phyloP scores from a whole-genome alignment of 1,140 invertebrate species.

The Brachionus calyciflorus region DNA sequence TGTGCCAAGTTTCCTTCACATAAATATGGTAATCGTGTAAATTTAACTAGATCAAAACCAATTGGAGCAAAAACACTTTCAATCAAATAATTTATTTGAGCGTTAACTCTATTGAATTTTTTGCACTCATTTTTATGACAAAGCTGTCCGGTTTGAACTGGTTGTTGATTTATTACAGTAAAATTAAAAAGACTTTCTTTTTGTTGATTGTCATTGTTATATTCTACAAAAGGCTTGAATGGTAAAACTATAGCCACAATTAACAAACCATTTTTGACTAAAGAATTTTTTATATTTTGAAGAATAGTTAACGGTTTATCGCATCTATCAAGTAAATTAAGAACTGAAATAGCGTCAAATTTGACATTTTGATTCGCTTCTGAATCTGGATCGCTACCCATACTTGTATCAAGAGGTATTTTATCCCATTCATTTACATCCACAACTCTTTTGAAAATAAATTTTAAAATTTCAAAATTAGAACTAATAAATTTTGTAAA shows the following conservation, averaged over 20 bases:
- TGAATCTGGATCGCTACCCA: conserved; percentile 49
- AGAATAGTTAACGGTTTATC: conserved; percentile 74
- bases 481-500: conserved; percentile 52
- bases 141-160: too few relatives aligned
- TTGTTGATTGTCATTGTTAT: conserved; percentile 49
- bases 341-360: conserved; percentile 77
- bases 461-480: not conserved
- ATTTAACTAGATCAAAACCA: conserved; percentile 72
- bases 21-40: conserved; percentile 82
- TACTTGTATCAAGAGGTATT: too few relatives aligned
- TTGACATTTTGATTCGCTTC: conserved; percentile 55
- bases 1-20: conserved; percentile 89
- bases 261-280: conserved; percentile 69
- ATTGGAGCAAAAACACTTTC: conserved; percentile 68
- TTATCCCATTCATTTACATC: conserved; percentile 71
- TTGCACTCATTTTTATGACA: conserved; percentile 65
- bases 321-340: conserved; percentile 86
- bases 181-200: conserved; percentile 21
- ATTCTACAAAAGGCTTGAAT: conserved; percentile 84
- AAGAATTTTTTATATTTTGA: conserved; percentile 66
- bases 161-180: not conserved
- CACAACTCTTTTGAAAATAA: conserved; percentile 65
- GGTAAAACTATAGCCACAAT: conserved; percentile 81
- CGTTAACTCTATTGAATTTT: conserved; percentile 68
- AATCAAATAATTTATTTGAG: conserved; percentile 71